Conservation (phyloP, 2,113 vertebrate species). For the Mesembrinibis cayennensis region DNA sequence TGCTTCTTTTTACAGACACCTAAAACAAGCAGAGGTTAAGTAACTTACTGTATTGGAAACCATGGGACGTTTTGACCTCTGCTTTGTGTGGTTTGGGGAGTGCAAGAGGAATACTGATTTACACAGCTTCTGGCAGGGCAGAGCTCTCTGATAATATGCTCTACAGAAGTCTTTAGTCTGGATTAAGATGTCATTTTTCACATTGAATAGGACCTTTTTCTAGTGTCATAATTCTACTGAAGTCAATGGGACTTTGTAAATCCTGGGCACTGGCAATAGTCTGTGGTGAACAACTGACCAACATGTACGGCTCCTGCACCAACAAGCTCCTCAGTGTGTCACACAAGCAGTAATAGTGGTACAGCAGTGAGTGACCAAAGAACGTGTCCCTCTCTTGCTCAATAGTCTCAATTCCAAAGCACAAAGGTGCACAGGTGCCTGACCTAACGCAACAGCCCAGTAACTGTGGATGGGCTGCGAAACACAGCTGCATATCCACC, state of each 20-base stretch:
- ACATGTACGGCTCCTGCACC: background rate
- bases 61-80: background rate
- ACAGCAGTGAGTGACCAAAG: background rate
- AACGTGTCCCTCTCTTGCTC: background rate
- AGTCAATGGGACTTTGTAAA: background rate
- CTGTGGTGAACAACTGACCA: background rate
- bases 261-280: background rate
- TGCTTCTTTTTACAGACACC: background rate
- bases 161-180: background rate
- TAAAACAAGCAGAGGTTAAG: background rate
- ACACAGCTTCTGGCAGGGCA: background rate
- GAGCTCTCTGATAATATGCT: background rate
- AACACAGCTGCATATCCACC: background rate
- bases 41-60: background rate
- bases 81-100: background rate
- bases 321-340: background rate
- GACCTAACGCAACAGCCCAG: background rate
- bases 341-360: background rate
- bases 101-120: background rate
- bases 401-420: background rate
- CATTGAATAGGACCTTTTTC: background rate
- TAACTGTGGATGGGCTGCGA: background rate
- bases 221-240: background rate
- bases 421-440: background rate
- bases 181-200: slow-evolving; percentile 12